phyloP scores from a whole-genome alignment of 2,113 vertebrate species.

The Sula dactylatra region DNA sequence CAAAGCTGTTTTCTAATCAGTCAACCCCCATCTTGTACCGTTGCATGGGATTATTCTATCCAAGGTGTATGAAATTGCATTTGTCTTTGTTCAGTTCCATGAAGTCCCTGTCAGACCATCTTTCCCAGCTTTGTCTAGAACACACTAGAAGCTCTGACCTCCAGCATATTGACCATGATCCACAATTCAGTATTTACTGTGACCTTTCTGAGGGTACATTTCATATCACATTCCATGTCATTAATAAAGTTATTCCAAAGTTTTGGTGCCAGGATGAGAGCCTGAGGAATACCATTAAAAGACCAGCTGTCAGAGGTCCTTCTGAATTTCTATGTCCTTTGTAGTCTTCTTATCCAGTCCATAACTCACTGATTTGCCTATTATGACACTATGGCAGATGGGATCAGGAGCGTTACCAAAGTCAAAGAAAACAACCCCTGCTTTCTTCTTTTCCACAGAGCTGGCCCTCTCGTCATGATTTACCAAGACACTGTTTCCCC shows the following conservation, averaged over 20 bases:
- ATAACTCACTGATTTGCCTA: neutral
- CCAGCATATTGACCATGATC: neutral
- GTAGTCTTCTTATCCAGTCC: neutral
- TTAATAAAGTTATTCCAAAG: neutral
- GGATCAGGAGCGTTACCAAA: neutral
- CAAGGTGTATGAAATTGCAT: neutral
- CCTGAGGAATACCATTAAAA: neutral
- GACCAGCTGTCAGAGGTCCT: neutral
- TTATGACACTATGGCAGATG: neutral
- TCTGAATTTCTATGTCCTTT: neutral
- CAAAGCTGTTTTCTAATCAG: neutral
- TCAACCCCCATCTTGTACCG: neutral
- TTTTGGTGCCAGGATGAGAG: neutral
- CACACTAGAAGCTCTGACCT: neutral
- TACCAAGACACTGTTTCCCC: neutral
- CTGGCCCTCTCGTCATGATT: neutral
- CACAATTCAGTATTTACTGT: neutral
- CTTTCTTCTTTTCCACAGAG: neutral
- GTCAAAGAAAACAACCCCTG: neutral
- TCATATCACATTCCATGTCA: neutral
- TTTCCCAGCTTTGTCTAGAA: neutral
- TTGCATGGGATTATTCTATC: neutral
- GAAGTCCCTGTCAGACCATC: neutral
- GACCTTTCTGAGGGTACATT: neutral
- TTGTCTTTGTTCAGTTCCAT: neutral